Evolutionary conservation across 2,888 invertebrate genomes (phyloP).

Genomic region (Eupeodes latifasciatus): DNA sequence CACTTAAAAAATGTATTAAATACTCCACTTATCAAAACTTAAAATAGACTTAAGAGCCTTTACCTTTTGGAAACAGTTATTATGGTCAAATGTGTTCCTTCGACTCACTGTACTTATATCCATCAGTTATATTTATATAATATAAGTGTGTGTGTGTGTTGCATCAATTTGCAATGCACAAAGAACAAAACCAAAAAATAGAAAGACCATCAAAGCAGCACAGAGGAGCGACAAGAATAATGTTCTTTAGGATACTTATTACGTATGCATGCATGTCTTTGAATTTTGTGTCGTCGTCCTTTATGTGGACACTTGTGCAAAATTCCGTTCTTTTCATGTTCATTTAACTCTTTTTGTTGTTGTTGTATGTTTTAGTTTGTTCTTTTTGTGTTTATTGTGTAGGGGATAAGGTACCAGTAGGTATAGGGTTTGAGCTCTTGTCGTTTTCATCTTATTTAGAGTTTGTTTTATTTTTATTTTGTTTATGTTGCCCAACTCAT

Average conservation of each 20-base stretch:
- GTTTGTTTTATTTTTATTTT: neutral
- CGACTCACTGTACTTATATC: constrained; percentile 40
- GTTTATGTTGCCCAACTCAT: constrained; percentile 55
- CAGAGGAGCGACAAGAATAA: constrained; percentile 64
- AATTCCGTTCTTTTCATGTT: constrained; percentile 48
- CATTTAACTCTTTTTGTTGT: constrained; percentile 17
- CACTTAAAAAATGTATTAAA: too few species aligned
- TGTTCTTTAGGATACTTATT: constrained; percentile 72
- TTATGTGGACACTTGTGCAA: constrained; percentile 69
- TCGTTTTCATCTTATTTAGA: constrained; percentile 34
- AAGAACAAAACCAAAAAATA: constrained; percentile 6
- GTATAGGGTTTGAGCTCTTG: constrained; percentile 7
- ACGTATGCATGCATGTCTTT: constrained; percentile 75
- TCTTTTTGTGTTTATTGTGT: neutral
- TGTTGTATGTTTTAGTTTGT: neutral
- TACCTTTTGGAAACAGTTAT: too few species aligned
- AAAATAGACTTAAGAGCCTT: too few species aligned
- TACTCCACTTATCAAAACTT: too few species aligned
- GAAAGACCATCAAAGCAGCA: constrained; percentile 27
- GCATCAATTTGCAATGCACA: constrained; percentile 69
- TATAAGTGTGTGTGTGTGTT: neutral
- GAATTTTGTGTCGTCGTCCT: constrained; percentile 75
- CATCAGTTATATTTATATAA: neutral
- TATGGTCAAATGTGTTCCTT: neutral
- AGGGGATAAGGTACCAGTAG: neutral